A percentile compares a stretch with the other conserved stretches of the same genome.
Evolutionary conservation across 2,113 vertebrate species (phyloP).

Genomic region (Polyodon spathula): DNA sequence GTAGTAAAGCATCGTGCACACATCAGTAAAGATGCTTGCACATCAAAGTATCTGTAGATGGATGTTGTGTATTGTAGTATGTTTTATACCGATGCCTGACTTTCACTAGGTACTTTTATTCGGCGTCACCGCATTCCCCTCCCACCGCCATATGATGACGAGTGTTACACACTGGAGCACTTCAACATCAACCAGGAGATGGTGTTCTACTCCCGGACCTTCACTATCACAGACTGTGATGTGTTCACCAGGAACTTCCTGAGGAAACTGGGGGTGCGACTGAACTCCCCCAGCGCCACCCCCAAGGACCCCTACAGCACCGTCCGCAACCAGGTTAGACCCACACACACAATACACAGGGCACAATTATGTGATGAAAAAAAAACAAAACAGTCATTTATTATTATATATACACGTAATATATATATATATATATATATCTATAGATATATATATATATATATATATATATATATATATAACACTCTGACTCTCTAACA

Average conservation of each 20-base stretch:
- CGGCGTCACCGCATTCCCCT: conserved; percentile 74
- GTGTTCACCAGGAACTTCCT: conserved; percentile 75
- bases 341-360: too few relatives aligned
- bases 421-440: too few relatives aligned
- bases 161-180: conserved; percentile 71
- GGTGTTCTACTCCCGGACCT: conserved; percentile 64
- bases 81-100: not conserved
- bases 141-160: conserved; percentile 69
- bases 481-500: too few relatives aligned
- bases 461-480: too few relatives aligned
- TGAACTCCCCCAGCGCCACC: conserved; percentile 45
- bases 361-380: too few relatives aligned
- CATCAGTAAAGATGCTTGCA: too few relatives aligned
- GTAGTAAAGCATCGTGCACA: too few relatives aligned
- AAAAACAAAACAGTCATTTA: too few relatives aligned
- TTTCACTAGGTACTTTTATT: conserved; percentile 63
- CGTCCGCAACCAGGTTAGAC: conserved; percentile 56
- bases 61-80: not conserved
- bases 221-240: conserved; percentile 74
- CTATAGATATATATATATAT: too few relatives aligned
- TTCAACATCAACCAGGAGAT: conserved; percentile 79
- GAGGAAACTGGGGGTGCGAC: conserved; percentile 62
- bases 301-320: conserved; percentile 71
- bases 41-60: not conserved
- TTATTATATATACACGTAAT: too few relatives aligned